phyloP scores from a whole-genome alignment of 2,888 invertebrate species.

The Xestia rhomboidea region DNA sequence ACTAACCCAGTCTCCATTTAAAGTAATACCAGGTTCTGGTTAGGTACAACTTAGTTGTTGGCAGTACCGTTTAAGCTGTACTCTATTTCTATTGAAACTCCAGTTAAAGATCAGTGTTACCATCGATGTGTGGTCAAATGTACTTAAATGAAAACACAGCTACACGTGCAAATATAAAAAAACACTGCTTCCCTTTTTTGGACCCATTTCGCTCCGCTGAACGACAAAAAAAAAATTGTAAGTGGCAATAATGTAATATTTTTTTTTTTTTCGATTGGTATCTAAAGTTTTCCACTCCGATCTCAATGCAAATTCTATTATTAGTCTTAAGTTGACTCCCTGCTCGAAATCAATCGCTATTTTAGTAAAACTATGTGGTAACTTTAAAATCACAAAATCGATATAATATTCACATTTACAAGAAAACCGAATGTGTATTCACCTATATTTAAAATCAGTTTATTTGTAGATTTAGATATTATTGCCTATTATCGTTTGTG shows the following conservation, averaged over 20 bases:
- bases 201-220: conserved; percentile 2
- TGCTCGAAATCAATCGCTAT: not conserved
- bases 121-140: not conserved
- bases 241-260: conserved; percentile 4
- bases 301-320: conserved; percentile 8
- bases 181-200: conserved; percentile 6
- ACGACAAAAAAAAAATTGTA: not conserved
- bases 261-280: not conserved
- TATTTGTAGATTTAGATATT: not conserved
- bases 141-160: not conserved
- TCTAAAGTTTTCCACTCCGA: not conserved
- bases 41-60: not conserved
- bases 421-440: not conserved
- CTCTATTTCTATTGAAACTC: not conserved
- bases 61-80: not conserved
- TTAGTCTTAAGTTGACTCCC: not conserved
- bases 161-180: not conserved
- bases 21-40: not conserved
- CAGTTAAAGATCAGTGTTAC: not conserved
- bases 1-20: not conserved
- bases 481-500: not conserved
- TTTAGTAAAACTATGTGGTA: conserved; percentile 9
- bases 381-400: conserved; percentile 27
- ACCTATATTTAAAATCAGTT: not conserved
- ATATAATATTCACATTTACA: not conserved